phyloP scores from a whole-genome alignment of 1,140 invertebrate species.

The Leguminivora glycinivorella region DNA sequence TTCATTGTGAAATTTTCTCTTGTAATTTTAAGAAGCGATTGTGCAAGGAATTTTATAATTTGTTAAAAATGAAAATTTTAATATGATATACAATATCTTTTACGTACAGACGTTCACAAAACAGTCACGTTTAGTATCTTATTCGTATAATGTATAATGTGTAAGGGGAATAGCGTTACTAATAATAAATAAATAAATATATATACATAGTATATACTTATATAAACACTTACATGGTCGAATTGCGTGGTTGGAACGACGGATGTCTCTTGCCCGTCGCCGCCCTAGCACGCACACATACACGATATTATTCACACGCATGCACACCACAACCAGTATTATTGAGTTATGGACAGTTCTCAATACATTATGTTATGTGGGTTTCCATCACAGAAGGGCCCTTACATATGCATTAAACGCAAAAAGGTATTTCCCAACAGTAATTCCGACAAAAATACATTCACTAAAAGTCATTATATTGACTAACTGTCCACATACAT shows the following conservation, averaged over 20 bases:
- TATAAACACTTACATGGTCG: constrained; percentile 59
- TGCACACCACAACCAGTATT: constrained; percentile 45
- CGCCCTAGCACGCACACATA: constrained; percentile 66
- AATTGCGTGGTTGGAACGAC: constrained; percentile 61
- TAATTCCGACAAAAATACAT: too few species aligned
- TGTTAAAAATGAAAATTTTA: too few species aligned
- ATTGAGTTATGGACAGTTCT: constrained; percentile 36
- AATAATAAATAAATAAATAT: constrained; percentile 5
- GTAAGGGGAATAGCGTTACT: not conserved
- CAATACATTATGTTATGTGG: too few species aligned
- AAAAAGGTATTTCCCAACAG: too few species aligned
- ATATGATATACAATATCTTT: too few species aligned
- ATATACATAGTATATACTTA: constrained; percentile 23
- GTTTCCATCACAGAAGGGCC: too few species aligned
- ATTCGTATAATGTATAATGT: not conserved
- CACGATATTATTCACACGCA: constrained; percentile 50
- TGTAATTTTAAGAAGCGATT: too few species aligned
- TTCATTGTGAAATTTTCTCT: too few species aligned
- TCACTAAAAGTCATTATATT: not conserved
- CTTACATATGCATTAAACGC: too few species aligned
- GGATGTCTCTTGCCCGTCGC: constrained; percentile 63
- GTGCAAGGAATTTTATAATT: too few species aligned
- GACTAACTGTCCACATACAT: not conserved
- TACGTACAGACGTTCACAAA: too few species aligned
- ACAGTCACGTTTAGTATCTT: not conserved